Conservation (phyloP, 2,797 vertebrate genomes). For the Saxicola maurus region DNA sequence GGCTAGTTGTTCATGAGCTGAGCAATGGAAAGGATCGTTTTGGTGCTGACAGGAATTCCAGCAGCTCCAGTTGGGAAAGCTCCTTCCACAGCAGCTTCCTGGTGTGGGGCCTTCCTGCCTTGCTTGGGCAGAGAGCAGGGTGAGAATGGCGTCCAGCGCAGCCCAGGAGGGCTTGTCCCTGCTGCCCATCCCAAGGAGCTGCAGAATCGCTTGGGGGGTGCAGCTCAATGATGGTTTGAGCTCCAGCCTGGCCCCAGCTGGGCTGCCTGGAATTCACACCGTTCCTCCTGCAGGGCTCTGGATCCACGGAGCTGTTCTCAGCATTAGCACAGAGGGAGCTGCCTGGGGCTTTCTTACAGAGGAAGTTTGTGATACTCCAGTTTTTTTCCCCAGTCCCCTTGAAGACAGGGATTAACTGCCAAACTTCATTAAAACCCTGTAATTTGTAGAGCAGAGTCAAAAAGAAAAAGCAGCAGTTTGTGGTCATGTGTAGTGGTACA, state of each 20-base stretch:
- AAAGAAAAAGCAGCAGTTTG: neutral
- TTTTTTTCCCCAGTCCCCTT: neutral
- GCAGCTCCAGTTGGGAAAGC: neutral
- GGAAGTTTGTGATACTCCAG: neutral
- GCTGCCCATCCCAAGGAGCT: neutral
- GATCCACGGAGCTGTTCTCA: neutral
- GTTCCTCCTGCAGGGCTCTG: neutral
- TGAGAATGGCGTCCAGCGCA: neutral
- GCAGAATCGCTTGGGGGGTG: neutral
- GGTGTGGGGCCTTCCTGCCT: neutral
- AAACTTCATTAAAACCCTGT: neutral
- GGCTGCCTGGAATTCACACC: fast-evolving
- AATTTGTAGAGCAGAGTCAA: neutral
- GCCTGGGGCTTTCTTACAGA: neutral
- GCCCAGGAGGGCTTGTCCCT: neutral
- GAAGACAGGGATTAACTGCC: neutral
- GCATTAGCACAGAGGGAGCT: neutral
- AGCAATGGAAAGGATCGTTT: neutral
- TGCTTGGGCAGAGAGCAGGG: neutral
- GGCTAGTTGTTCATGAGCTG: conserved; percentile 19
- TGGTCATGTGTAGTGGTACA: fast-evolving
- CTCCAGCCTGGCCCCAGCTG: neutral
- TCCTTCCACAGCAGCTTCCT: neutral
- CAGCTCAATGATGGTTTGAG: neutral
- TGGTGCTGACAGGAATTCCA: neutral